Conservation (phyloP, 2,888 invertebrate genomes). For the Andricus quercusramuli region DNA sequence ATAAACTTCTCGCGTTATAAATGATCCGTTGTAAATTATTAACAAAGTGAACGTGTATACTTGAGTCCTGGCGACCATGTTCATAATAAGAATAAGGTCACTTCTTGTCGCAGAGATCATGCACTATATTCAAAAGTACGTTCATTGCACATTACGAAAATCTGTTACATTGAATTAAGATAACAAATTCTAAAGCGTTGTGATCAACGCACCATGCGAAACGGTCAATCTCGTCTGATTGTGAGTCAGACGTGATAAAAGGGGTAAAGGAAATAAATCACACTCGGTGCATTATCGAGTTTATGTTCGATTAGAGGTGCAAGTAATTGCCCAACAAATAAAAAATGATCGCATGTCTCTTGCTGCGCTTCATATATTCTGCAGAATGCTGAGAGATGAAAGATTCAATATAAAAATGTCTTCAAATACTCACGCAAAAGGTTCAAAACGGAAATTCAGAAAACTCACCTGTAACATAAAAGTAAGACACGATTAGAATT, state of each 20-base stretch:
- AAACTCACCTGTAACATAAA: slow-evolving; percentile 8
- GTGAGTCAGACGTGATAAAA: background rate
- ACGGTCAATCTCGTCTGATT: slow-evolving; percentile 3
- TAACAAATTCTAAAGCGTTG: background rate
- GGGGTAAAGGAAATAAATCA: background rate
- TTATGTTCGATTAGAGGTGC: background rate
- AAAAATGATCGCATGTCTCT: background rate
- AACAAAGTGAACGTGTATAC: slow-evolving; percentile 11
- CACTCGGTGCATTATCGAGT: slow-evolving; percentile 1
- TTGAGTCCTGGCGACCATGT: background rate
- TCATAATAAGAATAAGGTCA: slow-evolving; percentile 14
- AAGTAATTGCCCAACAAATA: background rate
- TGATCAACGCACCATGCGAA: background rate
- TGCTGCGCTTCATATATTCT: background rate
- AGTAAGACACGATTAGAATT: background rate
- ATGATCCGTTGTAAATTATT: background rate
- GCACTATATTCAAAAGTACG: background rate
- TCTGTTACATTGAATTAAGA: background rate
- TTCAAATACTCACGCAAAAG: background rate
- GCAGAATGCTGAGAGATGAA: background rate
- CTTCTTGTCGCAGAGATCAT: background rate
- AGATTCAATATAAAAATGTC: background rate
- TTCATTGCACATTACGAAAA: background rate
- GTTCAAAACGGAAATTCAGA: background rate
- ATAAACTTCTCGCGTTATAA: background rate